Evolutionary conservation across 2,888 invertebrate genomes (phyloP), one percentile per base, ranked within the genome.

Genomic region (Drosophila prolongata): DNA sequence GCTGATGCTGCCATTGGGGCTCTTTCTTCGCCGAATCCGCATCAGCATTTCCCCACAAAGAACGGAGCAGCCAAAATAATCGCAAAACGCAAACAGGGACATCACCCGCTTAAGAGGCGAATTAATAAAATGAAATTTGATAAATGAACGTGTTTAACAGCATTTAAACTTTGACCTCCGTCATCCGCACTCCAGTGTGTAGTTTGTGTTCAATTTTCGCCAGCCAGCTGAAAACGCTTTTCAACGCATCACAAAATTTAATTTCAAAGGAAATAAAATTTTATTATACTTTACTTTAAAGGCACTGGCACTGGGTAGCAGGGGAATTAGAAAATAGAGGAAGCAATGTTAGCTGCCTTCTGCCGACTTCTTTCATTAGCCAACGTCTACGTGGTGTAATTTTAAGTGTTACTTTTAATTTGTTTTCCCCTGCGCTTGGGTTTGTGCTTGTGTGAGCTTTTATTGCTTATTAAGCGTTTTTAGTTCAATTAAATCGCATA

Each of bases 401-500:
- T 86, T 83, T 80, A 84, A 86, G 83, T 84, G 83, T 83, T 86
- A 76, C 76, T 86, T 83, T 84, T 86, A 86, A 84, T 84, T 86
- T 80, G 77, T 83, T 80, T 80, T 49, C 50, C 38, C 37, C 37
- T 27, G 27, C 16, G 30, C 56, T 38, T 65, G 44, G 62, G 50
- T 71, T 64, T 75, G 71, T 78, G 64, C 59, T 55, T 65, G 37
- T 77, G 58, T 76, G 54, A 53, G 64, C 74, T 75, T 85, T 87
- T 85, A 79, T 82, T 85, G 85, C 83, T 80, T 83, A 85, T 85
- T 85, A 85, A 85, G 87, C 87, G 79, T 77, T 85, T 85, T 85
- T 84, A 80, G 77, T 84, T 87, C 83, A 85, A 85, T 87, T 87
- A 85, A 87, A 87, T 82, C 87, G 85, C 75, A 80, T 85, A 85